These are phyloP conservation scores for Drosophila sproati DNA, from an alignment of 1,140 invertebrate genomes.

Conservation along the genomic window DNA sequence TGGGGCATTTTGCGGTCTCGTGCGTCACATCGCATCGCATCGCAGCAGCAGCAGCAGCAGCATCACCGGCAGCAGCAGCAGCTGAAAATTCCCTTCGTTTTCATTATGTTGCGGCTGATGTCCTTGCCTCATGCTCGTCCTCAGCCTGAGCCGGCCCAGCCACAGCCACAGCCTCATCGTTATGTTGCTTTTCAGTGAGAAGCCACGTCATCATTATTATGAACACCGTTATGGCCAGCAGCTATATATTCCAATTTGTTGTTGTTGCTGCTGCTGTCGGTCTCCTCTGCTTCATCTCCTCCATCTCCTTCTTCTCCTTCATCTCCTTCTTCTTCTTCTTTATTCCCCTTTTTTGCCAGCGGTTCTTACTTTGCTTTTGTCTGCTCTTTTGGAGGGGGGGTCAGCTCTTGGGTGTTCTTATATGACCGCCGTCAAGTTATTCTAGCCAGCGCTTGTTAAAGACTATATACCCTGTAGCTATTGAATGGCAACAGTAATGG, in stretches of 20 bases:
- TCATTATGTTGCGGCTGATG: slow-evolving; percentile 80
- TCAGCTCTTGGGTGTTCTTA: slow-evolving; percentile 74
- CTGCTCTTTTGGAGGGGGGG: slow-evolving; percentile 33
- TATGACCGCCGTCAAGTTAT: slow-evolving; percentile 73
- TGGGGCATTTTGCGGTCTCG: slow-evolving; percentile 74
- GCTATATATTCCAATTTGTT: slow-evolving; percentile 83
- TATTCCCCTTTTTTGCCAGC: slow-evolving; percentile 65
- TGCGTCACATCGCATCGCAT: slow-evolving; percentile 58
- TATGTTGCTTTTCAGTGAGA: slow-evolving; percentile 76
- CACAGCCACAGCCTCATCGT: slow-evolving; percentile 45
- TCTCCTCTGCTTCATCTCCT: neutral
- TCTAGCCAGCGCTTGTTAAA: slow-evolving; percentile 32
- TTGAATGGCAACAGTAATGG: neutral
- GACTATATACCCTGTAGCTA: slow-evolving; percentile 20
- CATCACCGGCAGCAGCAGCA: slow-evolving; percentile 31
- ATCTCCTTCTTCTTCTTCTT: slow-evolving; percentile 39
- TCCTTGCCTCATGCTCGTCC: slow-evolving; percentile 62
- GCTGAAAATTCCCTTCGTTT: slow-evolving; percentile 82
- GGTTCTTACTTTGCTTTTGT: slow-evolving; percentile 78
- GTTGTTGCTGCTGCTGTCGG: slow-evolving; percentile 59
- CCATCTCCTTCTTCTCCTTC: neutral
- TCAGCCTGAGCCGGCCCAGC: slow-evolving; percentile 9
- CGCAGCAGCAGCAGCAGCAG: slow-evolving; percentile 34
- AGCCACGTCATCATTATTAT: slow-evolving; percentile 82
- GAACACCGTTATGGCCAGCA: slow-evolving; percentile 77